These are phyloP conservation scores for Sebastes diaconus DNA, from an alignment of 2,797 vertebrate genomes.

Conservation along the genomic window DNA sequence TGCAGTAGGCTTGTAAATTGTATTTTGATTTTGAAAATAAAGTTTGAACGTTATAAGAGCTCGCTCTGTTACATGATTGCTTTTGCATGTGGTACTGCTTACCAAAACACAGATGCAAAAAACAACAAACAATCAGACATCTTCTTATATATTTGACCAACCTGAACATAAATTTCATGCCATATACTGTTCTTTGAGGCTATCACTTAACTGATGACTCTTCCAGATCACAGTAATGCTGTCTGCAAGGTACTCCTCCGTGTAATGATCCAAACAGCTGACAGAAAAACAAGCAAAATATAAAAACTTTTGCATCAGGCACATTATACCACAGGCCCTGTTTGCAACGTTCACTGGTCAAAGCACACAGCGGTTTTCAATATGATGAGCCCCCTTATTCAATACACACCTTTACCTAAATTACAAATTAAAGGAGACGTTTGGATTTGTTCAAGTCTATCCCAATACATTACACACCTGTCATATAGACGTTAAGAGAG, in stretches of 20 bases:
- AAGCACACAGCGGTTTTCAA: neutral
- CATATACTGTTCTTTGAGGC: neutral
- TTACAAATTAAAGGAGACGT: neutral
- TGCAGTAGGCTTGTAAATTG: neutral
- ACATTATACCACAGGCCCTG: neutral
- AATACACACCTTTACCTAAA: neutral
- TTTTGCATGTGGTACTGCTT: slow-evolving; percentile 3
- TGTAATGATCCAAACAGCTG: slow-evolving; percentile 18
- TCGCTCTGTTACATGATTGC: slow-evolving; percentile 1
- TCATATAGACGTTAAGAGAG: neutral
- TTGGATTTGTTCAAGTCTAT: neutral
- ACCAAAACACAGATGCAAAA: neutral
- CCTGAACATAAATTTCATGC: slow-evolving; percentile 15
- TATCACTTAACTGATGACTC: slow-evolving; percentile 35
- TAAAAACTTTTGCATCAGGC: slow-evolving; percentile 13
- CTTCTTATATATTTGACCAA: slow-evolving; percentile 2
- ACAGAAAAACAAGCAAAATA: slow-evolving; percentile 41
- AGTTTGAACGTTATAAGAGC: neutral
- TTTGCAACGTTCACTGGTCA: neutral
- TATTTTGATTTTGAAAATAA: neutral
- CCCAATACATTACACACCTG: neutral
- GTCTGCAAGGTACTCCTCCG: slow-evolving; percentile 12
- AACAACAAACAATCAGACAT: neutral
- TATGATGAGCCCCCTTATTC: neutral
- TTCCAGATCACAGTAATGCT: slow-evolving; percentile 40